Percentiles rank a stretch among this genome's conserved stretches.
Evolutionary conservation across 64 coral and sea anemone genomes (phyloP).

Genomic region (Actinia equina): DNA sequence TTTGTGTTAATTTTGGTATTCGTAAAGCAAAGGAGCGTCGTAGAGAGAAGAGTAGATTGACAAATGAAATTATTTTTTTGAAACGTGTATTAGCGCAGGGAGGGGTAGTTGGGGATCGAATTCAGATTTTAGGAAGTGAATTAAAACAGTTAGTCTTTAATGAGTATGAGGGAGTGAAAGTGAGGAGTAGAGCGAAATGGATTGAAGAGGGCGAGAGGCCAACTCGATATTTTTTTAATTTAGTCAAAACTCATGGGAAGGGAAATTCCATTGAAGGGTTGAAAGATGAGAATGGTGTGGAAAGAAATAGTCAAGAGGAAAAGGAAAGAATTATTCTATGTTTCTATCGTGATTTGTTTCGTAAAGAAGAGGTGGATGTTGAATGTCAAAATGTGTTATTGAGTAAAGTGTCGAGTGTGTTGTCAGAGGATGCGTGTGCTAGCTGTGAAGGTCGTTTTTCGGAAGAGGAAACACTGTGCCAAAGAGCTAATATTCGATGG

Average conservation of each 20-base stretch:
- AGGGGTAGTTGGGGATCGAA: not conserved
- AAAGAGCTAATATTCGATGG: too few species aligned
- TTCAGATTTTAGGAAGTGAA: not conserved
- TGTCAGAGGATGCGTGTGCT: too few species aligned
- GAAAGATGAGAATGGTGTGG: not conserved
- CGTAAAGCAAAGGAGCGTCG: not conserved
- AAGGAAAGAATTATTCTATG: not conserved
- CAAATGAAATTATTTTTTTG: too few species aligned
- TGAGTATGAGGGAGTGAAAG: not conserved
- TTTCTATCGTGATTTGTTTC: constrained; percentile 21
- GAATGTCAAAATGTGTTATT: not conserved
- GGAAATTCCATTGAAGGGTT: constrained; percentile 22
- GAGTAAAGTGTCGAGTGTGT: too few species aligned
- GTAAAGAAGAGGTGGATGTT: not conserved
- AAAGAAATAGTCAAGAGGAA: not conserved
- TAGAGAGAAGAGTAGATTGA: not conserved
- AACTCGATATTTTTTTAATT: constrained; percentile 13
- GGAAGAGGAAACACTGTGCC: too few species aligned
- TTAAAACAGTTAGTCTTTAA: not conserved
- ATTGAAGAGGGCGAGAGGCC: constrained; percentile 32
- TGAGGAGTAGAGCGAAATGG: too few species aligned
- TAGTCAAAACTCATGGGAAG: not conserved
- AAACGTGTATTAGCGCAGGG: too few species aligned
- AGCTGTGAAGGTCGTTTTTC: too few species aligned
- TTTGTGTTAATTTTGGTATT: not conserved